Conservation (phyloP, 30 jellyfish, hydroid and myxozoan species). For the Catostylus mosaicus region DNA sequence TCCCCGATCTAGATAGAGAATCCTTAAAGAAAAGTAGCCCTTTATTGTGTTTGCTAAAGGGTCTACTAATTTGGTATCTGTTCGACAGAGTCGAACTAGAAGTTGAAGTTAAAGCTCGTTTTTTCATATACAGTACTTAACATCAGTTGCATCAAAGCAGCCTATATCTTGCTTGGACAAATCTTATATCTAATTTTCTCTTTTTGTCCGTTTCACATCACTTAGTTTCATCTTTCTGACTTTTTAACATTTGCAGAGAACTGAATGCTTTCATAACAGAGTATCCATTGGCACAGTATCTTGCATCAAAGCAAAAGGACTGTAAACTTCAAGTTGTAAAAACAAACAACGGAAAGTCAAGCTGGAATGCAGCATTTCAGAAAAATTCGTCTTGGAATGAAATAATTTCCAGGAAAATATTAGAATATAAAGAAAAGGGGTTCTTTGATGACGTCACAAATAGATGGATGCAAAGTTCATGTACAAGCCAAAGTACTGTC, state of each 20-base stretch:
- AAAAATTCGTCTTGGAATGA: conserved; percentile 25
- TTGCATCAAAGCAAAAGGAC: conserved; percentile 1
- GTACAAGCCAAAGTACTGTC: background rate
- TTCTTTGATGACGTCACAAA: background rate
- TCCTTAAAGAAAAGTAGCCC: no score
- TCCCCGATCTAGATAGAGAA: no score
- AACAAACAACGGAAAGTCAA: conserved; percentile 3
- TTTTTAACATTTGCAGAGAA: conserved; percentile 42
- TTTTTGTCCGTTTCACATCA: no score
- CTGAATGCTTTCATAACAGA: conserved; percentile 37
- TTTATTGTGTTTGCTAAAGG: no score
- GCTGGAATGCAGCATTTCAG: conserved; percentile 23
- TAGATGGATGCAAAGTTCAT: conserved; percentile 25
- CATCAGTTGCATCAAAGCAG: no score
- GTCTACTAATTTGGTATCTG: no score
- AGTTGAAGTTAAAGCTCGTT: no score
- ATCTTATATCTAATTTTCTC: no score
- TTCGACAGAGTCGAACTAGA: no score
- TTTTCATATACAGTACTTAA: no score
- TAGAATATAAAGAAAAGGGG: conserved; percentile 29
- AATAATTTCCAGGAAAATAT: conserved; percentile 11
- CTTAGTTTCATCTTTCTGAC: no score
- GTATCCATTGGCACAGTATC: conserved; percentile 27
- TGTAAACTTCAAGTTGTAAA: conserved; percentile 17
- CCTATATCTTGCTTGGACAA: no score